Conservation (phyloP, 2,113 vertebrate species). For the Crotalus helleri region DNA sequence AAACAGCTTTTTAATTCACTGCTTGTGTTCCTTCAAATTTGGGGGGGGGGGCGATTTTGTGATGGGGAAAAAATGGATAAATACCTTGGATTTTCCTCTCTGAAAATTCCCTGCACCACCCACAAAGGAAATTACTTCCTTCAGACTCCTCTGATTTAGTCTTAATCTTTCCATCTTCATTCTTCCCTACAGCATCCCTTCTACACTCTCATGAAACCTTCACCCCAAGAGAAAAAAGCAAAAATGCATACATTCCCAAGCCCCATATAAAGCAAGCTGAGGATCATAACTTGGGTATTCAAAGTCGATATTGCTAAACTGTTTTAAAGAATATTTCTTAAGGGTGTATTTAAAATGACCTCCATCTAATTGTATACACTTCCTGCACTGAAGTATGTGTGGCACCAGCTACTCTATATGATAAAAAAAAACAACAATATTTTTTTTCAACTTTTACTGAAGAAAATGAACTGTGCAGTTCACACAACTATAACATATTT, state of each 20-base stretch:
- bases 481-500: constrained; percentile 7
- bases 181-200: not conserved
- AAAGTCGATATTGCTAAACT: not conserved
- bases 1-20: not conserved
- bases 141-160: not conserved
- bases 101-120: not conserved
- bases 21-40: not conserved
- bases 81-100: not conserved
- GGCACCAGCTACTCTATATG: fast-evolving
- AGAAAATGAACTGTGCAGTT: not conserved
- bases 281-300: not conserved
- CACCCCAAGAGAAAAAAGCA: not conserved
- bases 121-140: not conserved
- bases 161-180: not conserved
- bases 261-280: not conserved
- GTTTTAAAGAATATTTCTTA: not conserved
- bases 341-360: not conserved
- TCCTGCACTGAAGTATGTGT: not conserved
- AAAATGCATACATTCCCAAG: not conserved
- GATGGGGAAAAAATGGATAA: not conserved
- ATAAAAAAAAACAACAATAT: not conserved
- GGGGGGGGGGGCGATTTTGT: too few relatives aligned
- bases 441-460: constrained; percentile 11
- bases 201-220: not conserved
- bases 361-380: not conserved